Conservation (phyloP, 2,888 invertebrate genomes). For the Chaetoderma sp. region DNA sequence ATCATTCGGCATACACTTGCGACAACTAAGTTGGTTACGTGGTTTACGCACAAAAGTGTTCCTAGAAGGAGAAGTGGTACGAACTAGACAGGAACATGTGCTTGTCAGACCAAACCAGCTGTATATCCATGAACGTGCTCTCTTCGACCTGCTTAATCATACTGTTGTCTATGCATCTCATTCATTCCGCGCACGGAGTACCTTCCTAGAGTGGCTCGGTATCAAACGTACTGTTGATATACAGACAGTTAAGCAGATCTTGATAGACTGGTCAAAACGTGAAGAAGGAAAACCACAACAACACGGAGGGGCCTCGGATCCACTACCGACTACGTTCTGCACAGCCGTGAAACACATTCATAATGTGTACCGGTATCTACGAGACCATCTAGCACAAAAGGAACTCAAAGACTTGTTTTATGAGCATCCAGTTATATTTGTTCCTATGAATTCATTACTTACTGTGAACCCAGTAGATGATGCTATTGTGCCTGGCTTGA, state of each 20-base stretch:
- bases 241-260: conserved; percentile 43
- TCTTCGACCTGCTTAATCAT: conserved; percentile 47
- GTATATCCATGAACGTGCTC: conserved; percentile 33
- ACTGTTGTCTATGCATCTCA: conserved; percentile 55
- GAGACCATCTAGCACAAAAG: conserved; percentile 45
- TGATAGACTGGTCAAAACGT: conserved; percentile 53
- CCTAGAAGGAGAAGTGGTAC: conserved; percentile 12
- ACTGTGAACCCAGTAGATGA: conserved; percentile 5
- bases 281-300: conserved; percentile 17
- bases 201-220: conserved; percentile 49
- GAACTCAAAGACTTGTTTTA: conserved; percentile 52
- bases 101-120: conserved; percentile 34
- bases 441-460: conserved; percentile 33
- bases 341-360: conserved; percentile 55
- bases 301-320: conserved; percentile 13
- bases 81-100: neutral
- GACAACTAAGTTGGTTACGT: conserved; percentile 55
- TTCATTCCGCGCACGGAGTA: conserved; percentile 28
- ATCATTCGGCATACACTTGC: conserved; percentile 55
- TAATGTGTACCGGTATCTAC: conserved; percentile 53
- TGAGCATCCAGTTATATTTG: conserved; percentile 56
- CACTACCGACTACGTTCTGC: conserved; percentile 44
- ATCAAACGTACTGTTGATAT: conserved; percentile 44
- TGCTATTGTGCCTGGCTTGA: conserved; percentile 40
- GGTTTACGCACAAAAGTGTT: conserved; percentile 32